Evolutionary conservation across 2,797 vertebrate genomes (phyloP), one percentile per base, ranked within the genome.

Genomic region (Phoeniculus purpureus): DNA sequence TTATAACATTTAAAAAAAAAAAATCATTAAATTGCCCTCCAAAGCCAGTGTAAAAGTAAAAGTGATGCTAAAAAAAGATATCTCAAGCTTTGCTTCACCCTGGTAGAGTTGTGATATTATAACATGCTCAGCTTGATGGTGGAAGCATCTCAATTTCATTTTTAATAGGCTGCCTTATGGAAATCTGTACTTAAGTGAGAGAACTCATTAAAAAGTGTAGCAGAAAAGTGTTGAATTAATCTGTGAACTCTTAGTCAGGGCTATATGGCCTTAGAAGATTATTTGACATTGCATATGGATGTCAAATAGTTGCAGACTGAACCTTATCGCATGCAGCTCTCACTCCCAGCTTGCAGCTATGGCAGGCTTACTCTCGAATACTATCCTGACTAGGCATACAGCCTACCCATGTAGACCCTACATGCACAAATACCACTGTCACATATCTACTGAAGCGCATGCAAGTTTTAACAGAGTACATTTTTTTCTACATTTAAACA

Each of bases 141-240:
- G 32, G 56, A 91, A 82, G 48, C 25, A 72, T 75, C 83, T 89
- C 59, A 59, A 59, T 85, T 81, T 92, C 7, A 65, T 91, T 94
- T 93, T 91, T 86, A 91, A 88, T 61, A 77, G 32, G 26, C 31
- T 86, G 47, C 43, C 11, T 88, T 92, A 79, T 65, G 65, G 65
- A 93, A 91, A 91, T 90, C 51, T 85, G 61, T 48, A 27, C 83
- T 68, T 66, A 92, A 94, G 73, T 91, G 81, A 71, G 71, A 94
- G 83, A 93, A 77, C 55, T 91, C 85, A 93, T 94, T 96, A 84
- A 89, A 81, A 92, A 93, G 7, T 75, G 31, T 56, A 85, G 59
- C 51, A 65, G 27, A 73, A 76, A 86, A 87, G 31, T 32, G 45
- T 65, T 89, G 83, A 89, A 88, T 80, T 94, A 90, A 94, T 86